A percentile compares a stretch with the other conserved stretches of the same genome.
These are phyloP conservation scores for Lasioglossum oenotherae DNA, from an alignment of 2,888 invertebrate genomes.

Conservation along the genomic window DNA sequence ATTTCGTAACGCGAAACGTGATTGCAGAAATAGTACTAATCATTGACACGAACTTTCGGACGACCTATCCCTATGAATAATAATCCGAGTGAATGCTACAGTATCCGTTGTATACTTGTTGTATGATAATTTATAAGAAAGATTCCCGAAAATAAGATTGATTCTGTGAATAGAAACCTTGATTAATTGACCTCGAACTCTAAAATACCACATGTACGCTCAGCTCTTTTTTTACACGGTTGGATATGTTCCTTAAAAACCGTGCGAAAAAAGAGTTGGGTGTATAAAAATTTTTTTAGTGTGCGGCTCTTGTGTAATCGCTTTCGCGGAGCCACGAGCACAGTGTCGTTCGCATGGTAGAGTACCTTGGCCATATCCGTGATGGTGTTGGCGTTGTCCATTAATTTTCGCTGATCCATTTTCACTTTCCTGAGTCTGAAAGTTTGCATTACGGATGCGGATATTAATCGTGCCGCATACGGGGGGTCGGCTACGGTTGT, in stretches of 20 bases:
- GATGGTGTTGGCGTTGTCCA: conserved; percentile 99
- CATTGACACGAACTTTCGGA: background rate
- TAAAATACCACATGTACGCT: no score
- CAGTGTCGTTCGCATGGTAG: conserved; percentile 1
- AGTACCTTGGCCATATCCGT: conserved; percentile 99
- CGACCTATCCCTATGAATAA: background rate
- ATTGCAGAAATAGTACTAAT: background rate
- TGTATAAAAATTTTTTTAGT: no score
- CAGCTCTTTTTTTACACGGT: no score
- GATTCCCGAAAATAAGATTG: no score
- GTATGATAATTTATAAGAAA: no score
- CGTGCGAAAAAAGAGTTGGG: no score
- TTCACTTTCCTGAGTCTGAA: conserved; percentile 98
- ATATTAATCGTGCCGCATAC: conserved; percentile 18
- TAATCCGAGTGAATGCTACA: background rate
- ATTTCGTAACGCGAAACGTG: background rate
- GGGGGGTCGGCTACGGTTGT: background rate
- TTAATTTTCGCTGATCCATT: conserved; percentile 99
- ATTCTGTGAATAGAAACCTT: no score
- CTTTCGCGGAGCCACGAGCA: background rate
- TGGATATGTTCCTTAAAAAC: no score
- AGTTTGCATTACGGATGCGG: conserved; percentile 40
- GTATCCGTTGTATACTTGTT: no score
- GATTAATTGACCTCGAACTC: no score
- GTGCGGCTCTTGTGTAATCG: no score